phyloP scores from a whole-genome alignment of 2,113 vertebrate species.

The Dolichotis patagonum region DNA sequence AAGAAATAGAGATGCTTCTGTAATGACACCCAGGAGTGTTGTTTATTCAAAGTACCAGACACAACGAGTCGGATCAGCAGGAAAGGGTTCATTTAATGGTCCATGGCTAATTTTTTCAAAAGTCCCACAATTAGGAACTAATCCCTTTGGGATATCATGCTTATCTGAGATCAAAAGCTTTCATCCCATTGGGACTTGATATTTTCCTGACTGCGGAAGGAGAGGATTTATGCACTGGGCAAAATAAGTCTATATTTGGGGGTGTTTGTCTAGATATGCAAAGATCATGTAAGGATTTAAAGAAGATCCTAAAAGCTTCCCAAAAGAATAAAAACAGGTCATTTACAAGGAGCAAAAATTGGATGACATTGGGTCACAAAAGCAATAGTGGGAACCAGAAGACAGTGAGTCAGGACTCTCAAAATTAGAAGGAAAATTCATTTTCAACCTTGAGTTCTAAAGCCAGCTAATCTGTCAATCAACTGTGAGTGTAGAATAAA shows the following conservation, averaged over 20 bases:
- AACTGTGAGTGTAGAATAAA: slow-evolving; percentile 36
- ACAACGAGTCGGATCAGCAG: neutral
- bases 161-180: slow-evolving; percentile 55
- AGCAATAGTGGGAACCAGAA: slow-evolving; percentile 19
- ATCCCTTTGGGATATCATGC: neutral
- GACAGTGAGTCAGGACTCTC: neutral
- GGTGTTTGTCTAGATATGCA: slow-evolving; percentile 56
- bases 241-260: slow-evolving; percentile 60
- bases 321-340: neutral
- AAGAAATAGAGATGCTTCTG: slow-evolving; percentile 13
- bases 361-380: neutral
- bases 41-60: slow-evolving; percentile 2
- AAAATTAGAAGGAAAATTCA: slow-evolving; percentile 42
- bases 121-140: slow-evolving; percentile 29
- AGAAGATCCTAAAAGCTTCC: slow-evolving; percentile 25
- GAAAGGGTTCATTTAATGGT: neutral
- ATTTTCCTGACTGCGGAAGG: slow-evolving; percentile 14
- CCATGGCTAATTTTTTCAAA: slow-evolving; percentile 48
- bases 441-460: slow-evolving; percentile 39
- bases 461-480: slow-evolving; percentile 48
- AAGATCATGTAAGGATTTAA: slow-evolving; percentile 39
- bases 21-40: neutral
- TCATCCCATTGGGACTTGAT: neutral
- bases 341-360: slow-evolving; percentile 40
- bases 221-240: neutral